Base-by-base conservation (phyloP, 2,888 invertebrate genomes). In the Syrista parreyssii region DNA sequence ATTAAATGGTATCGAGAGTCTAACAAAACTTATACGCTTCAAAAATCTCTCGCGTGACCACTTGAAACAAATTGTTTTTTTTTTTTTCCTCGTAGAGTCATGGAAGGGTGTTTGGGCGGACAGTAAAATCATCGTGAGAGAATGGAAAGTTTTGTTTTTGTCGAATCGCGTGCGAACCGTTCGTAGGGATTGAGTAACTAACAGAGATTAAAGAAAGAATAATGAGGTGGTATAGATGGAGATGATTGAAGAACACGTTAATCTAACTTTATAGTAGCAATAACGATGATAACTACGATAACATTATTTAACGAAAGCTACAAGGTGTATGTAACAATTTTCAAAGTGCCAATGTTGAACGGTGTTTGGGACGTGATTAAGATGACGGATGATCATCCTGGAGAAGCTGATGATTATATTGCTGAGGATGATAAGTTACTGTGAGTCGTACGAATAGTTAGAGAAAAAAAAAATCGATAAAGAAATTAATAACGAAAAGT, bases 341-440 rank as follows among this genome's bases (percentile, higher is more conserved):
- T 86, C 81, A 78, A 87, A 87, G 87, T 87, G 88, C 88, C 87
- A 87, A 87, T 87, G 85, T 85, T 83, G 82, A 84, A 35, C 71
- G 34, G 23, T 73, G 34, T 73, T 31, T 71, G 31, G 30, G 12
- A 31, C 71, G 12, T 71, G 71, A 71, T 31, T 15, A 12, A 80
- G 80, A 55, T 55, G 9, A 55, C 23, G 23, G 15, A 35, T 34
- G 34, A 34, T 34, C 1, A 35, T 35, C 35, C 11, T 12, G 3
- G 12, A 36, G 36, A 40, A 40, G 40, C 40, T 40, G 40, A 40
- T 40, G 40, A 40, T 40, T 40, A 55, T 55, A 55, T 23, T 9
- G 40, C 40, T 23, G 40, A 55, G 40, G 23, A 55, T 23, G 76
- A 78, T 78, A 81, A 79, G 77, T 78, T 78, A 79, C 71, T 80